Evolutionary conservation across 2,888 invertebrate species (phyloP).

Genomic region (Ormyrus labotus): DNA sequence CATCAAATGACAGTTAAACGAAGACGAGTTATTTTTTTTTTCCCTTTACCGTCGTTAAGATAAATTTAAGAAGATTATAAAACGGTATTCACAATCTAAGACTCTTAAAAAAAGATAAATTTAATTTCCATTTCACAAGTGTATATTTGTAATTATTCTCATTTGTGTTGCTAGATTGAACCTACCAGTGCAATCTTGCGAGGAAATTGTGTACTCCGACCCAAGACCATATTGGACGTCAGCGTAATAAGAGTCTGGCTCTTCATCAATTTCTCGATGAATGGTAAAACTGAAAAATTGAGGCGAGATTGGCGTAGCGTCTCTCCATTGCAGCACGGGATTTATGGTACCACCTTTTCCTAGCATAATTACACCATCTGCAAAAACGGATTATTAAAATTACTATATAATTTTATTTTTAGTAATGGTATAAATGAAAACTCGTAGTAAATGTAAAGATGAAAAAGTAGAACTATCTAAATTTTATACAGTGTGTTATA

Average conservation of each 20-base stretch:
- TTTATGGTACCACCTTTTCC: conserved; percentile 44
- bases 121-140: too few relatives aligned
- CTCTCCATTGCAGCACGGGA: conserved; percentile 54
- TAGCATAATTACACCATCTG: conserved; percentile 53
- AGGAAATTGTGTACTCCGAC: conserved; percentile 51
- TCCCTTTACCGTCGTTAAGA: too few relatives aligned
- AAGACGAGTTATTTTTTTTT: too few relatives aligned
- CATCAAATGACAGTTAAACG: too few relatives aligned
- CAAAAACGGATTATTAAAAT: neutral
- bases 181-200: conserved; percentile 55
- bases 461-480: neutral
- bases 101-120: too few relatives aligned
- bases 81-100: too few relatives aligned
- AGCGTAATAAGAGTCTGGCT: conserved; percentile 51
- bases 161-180: neutral
- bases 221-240: conserved; percentile 57
- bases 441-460: neutral
- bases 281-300: conserved; percentile 56
- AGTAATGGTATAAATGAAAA: neutral
- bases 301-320: conserved; percentile 50
- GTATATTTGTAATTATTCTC: too few relatives aligned
- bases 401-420: too few relatives aligned
- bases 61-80: too few relatives aligned
- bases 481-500: too few relatives aligned
- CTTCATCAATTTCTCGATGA: conserved; percentile 43